Percentiles rank a stretch among this genome's conserved stretches.
Evolutionary conservation across 1,140 invertebrate genomes (phyloP).

Genomic region (Thalassaphorura encarpata): DNA sequence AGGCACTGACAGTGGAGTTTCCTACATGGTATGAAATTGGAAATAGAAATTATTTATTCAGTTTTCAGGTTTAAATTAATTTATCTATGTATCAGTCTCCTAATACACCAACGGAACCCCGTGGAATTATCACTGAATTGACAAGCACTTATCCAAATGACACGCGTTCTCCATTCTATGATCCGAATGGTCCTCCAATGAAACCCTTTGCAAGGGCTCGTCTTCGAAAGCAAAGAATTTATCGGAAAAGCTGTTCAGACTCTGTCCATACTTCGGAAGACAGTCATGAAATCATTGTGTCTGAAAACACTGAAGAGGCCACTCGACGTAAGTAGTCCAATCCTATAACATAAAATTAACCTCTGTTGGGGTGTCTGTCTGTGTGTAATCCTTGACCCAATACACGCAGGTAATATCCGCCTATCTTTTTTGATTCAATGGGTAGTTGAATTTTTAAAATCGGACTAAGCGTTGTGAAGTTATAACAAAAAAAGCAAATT

Average conservation of each 20-base stretch:
- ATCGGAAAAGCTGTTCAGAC: conserved; percentile 40
- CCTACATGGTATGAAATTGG: conserved; percentile 46
- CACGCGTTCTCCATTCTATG: conserved; percentile 50
- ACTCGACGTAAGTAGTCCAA: conserved; percentile 37
- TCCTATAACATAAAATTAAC: no score
- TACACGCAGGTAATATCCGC: no score
- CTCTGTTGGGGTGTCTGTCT: no score
- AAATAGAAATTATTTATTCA: neutral
- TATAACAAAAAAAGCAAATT: no score
- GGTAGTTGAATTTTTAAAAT: no score
- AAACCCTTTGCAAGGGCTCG: conserved; percentile 47
- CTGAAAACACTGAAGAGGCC: conserved; percentile 36
- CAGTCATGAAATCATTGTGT: conserved; percentile 27
- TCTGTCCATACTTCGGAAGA: conserved; percentile 6
- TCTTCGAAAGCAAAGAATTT: conserved; percentile 41
- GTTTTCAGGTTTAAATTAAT: neutral
- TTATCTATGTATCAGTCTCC: conserved; percentile 38
- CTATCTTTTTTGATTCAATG: no score
- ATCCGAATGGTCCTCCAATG: conserved; percentile 41
- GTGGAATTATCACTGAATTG: conserved; percentile 46
- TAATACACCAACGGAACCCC: conserved; percentile 45
- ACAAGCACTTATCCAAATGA: conserved; percentile 45
- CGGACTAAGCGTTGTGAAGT: no score
- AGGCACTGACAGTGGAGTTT: conserved; percentile 52
- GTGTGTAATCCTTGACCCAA: no score